Conservation (phyloP, 2,888 invertebrate species). For the Vanessa cardui region DNA sequence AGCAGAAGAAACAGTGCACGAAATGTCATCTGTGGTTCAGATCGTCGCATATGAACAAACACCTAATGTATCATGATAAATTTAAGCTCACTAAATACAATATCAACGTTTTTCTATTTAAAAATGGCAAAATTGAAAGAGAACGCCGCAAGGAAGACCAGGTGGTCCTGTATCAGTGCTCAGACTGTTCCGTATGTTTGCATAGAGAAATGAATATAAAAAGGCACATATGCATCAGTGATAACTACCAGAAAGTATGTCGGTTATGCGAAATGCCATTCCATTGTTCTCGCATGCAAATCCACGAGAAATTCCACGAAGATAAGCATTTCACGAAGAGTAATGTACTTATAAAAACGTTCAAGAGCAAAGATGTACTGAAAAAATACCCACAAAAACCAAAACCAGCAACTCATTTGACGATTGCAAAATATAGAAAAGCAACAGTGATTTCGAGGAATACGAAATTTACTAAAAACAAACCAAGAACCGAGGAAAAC, state of each 20-base stretch:
- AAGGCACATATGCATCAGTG: constrained; percentile 18
- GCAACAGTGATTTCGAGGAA: not conserved
- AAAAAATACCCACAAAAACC: too few species aligned
- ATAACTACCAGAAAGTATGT: constrained; percentile 3
- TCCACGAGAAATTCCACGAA: constrained; percentile 23
- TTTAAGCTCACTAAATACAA: constrained; percentile 26
- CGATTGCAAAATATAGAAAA: not conserved
- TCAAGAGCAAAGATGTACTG: not conserved
- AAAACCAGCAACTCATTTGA: not conserved
- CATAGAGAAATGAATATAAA: constrained; percentile 9
- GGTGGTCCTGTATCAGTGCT: constrained; percentile 26
- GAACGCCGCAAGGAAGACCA: not conserved
- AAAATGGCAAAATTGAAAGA: constrained; percentile 8
- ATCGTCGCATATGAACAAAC: constrained; percentile 3
- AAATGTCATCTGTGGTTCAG: constrained; percentile 33
- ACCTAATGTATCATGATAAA: constrained; percentile 24
- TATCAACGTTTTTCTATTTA: constrained; percentile 22
- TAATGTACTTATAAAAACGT: constrained; percentile 11
- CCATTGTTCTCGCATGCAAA: constrained; percentile 1
- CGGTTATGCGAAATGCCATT: constrained; percentile 23
- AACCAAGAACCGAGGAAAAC: not conserved
- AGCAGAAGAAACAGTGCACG: constrained; percentile 26
- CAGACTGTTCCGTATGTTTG: constrained; percentile 19
- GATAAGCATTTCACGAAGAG: constrained; percentile 16
- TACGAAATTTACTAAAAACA: not conserved